phyloP scores from a whole-genome alignment of 2,888 invertebrate genomes.

The Mythimna impura region DNA sequence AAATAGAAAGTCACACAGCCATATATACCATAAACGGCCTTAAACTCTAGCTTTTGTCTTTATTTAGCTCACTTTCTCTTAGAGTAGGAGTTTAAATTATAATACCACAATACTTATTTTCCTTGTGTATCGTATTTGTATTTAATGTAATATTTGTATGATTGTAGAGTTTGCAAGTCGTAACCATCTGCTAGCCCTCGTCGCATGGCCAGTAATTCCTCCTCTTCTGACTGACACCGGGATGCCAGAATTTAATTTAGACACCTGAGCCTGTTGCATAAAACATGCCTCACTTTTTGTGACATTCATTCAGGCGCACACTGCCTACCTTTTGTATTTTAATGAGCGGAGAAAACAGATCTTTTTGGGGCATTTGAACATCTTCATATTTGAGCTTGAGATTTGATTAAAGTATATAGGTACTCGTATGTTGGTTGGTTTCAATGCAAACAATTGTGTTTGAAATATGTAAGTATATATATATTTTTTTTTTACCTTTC shows the following conservation, averaged over 20 bases:
- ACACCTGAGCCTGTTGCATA: conserved; percentile 83
- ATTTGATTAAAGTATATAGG: conserved; percentile 10
- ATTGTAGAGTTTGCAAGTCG: background rate
- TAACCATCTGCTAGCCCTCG: conserved; percentile 51
- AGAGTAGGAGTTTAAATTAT: no score
- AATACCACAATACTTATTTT: no score
- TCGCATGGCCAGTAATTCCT: conserved; percentile 48
- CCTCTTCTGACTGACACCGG: conserved; percentile 81
- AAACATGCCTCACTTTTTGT: conserved; percentile 79
- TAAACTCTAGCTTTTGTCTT: no score
- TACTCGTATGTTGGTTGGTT: background rate
- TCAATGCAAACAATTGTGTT: no score
- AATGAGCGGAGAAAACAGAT: conserved; percentile 74
- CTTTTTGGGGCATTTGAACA: conserved; percentile 59
- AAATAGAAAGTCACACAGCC: no score
- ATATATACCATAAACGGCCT: no score
- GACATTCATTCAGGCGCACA: conserved; percentile 72
- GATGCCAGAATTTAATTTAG: conserved; percentile 83
- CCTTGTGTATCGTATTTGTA: no score
- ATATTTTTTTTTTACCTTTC: no score
- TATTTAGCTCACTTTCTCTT: no score
- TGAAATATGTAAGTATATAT: no score
- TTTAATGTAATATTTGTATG: no score
- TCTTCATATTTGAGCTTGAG: conserved; percentile 17
- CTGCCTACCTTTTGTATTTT: conserved; percentile 77